Conservation (phyloP, 2,113 vertebrate genomes). For the Microcebus lehilahytsara region DNA sequence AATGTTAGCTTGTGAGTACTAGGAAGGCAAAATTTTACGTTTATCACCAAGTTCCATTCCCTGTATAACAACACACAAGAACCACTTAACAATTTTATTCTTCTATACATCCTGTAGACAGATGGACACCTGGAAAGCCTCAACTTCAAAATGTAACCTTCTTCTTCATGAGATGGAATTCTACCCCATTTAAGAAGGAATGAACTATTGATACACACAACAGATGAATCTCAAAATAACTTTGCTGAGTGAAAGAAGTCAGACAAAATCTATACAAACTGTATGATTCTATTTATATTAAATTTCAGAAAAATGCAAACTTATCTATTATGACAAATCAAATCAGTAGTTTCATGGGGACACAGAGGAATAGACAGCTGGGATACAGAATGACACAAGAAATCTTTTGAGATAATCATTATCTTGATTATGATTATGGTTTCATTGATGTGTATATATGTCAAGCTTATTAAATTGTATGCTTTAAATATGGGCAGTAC, state of each 20-base stretch:
- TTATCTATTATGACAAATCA: neutral
- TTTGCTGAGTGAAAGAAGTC: constrained; percentile 1
- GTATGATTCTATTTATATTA: neutral
- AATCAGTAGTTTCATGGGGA: too few relatives aligned
- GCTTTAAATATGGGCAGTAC: neutral
- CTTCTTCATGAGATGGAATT: neutral
- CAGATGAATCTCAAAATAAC: neutral
- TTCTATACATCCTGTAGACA: neutral
- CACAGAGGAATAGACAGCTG: neutral
- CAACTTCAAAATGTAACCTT: neutral
- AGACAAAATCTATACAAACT: neutral
- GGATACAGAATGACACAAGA: neutral
- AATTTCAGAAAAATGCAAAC: neutral
- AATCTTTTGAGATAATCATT: neutral
- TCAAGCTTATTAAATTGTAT: neutral
- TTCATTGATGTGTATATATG: neutral
- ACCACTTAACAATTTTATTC: neutral
- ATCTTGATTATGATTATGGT: neutral
- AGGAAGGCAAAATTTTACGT: neutral
- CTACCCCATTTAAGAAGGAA: neutral
- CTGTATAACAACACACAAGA: neutral
- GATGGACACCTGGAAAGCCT: neutral
- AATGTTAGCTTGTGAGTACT: neutral
- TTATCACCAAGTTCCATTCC: neutral
- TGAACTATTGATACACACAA: neutral